Evolutionary conservation across 2,797 vertebrate species (phyloP).

Genomic region (Myotis planiceps): DNA sequence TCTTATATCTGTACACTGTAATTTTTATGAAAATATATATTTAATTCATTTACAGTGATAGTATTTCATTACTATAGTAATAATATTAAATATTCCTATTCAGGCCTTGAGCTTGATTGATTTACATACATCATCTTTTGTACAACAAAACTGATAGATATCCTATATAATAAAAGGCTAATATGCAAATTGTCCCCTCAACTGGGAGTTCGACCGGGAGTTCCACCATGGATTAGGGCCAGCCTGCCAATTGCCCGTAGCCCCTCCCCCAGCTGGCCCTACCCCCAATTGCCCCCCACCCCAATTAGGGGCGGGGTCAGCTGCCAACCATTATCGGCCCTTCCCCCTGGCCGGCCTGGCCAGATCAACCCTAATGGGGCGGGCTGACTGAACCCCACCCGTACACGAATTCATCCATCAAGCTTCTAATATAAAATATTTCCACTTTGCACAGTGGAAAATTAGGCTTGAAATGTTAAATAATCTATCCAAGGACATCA

Average conservation of each 20-base stretch:
- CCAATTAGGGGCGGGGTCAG: fast-evolving
- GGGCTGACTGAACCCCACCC: too few species aligned
- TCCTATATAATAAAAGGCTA: too few species aligned
- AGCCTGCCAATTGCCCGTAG: fast-evolving
- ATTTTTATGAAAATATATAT: not conserved
- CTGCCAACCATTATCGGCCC: too few species aligned
- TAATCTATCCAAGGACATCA: not conserved
- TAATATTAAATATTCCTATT: not conserved
- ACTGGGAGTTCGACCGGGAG: too few species aligned
- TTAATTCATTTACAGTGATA: not conserved
- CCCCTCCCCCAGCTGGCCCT: too few species aligned
- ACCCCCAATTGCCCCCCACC: too few species aligned
- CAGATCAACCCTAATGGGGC: too few species aligned
- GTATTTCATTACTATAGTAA: not conserved
- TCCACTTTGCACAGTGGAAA: not conserved
- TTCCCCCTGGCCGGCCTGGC: too few species aligned
- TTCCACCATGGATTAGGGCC: too few species aligned
- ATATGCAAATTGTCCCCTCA: too few species aligned
- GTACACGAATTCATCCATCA: too few species aligned
- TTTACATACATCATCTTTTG: not conserved
- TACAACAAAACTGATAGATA: not conserved
- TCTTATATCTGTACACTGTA: not conserved
- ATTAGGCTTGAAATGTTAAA: not conserved
- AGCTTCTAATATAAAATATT: not conserved
- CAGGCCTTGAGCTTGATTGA: not conserved